These are phyloP conservation scores for Camponotus fellah DNA, from an alignment of 2,888 invertebrate species.

Conservation along the genomic window DNA sequence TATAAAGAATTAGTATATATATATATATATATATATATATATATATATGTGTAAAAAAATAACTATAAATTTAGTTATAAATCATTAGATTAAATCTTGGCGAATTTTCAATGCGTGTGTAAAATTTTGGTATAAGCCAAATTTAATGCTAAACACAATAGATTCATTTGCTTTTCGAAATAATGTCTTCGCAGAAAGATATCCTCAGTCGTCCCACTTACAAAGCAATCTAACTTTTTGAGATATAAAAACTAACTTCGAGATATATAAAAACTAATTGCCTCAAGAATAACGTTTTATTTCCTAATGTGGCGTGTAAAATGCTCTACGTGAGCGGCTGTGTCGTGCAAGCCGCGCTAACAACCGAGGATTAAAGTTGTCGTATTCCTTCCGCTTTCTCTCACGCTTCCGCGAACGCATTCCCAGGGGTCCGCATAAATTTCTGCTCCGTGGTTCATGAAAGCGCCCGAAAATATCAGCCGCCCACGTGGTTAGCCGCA, in stretches of 20 bases:
- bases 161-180: neutral
- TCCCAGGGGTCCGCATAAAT: conserved; percentile 78
- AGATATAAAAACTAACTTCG: neutral
- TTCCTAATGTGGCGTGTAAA: conserved; percentile 24
- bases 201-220: neutral
- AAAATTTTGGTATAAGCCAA: neutral
- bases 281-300: conserved; percentile 18
- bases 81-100: conserved; percentile 1
- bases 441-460: conserved; percentile 79
- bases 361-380: conserved; percentile 52
- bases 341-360: conserved; percentile 39
- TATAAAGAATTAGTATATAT: neutral
- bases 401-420: conserved; percentile 65
- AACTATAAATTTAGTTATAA: neutral
- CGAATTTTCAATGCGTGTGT: neutral
- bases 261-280: neutral
- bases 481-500: conserved; percentile 76
- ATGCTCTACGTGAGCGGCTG: conserved; percentile 26
- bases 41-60: neutral
- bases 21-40: neutral
- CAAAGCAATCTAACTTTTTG: conserved; percentile 4
- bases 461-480: conserved; percentile 80
- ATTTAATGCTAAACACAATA: neutral
- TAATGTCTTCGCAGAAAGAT: neutral
- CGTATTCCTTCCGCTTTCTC: conserved; percentile 48